phyloP scores from a whole-genome alignment of 2,888 invertebrate genomes.

The Drosophila borealis region DNA sequence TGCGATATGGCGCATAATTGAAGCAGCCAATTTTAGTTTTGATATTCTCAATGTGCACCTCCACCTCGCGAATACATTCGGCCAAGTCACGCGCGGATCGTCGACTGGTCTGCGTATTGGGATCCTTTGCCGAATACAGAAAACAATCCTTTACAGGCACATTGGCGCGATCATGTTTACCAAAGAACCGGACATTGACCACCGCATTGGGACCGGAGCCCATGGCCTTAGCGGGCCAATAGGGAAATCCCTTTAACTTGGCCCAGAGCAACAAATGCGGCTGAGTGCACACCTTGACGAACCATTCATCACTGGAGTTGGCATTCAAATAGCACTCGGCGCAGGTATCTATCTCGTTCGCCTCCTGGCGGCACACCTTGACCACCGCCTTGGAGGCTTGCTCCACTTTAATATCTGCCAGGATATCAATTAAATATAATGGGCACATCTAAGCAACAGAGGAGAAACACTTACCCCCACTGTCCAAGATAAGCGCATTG shows the following conservation, averaged over 20 bases:
- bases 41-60: conserved; percentile 90
- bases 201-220: conserved; percentile 88
- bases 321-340: conserved; percentile 96
- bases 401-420: conserved; percentile 62
- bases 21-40: conserved; percentile 90
- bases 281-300: conserved; percentile 94
- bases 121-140: conserved; percentile 91
- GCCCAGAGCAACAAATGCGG: conserved; percentile 98
- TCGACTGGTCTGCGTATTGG: conserved; percentile 86
- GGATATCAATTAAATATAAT: not conserved
- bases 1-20: conserved; percentile 90
- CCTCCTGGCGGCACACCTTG: conserved; percentile 94
- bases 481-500: conserved; percentile 94
- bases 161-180: conserved; percentile 97
- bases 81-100: conserved; percentile 86
- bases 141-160: conserved; percentile 93
- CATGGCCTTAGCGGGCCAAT: conserved; percentile 98
- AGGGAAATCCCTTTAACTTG: conserved; percentile 97
- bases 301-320: conserved; percentile 93
- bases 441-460: not conserved
- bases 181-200: conserved; percentile 97
- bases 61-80: conserved; percentile 89
- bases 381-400: conserved; percentile 88
- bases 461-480: conserved; percentile 86
- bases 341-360: conserved; percentile 96